These are phyloP conservation scores for Lacerta bilineata DNA, from an alignment of 2,797 vertebrate genomes.

Conservation along the genomic window DNA sequence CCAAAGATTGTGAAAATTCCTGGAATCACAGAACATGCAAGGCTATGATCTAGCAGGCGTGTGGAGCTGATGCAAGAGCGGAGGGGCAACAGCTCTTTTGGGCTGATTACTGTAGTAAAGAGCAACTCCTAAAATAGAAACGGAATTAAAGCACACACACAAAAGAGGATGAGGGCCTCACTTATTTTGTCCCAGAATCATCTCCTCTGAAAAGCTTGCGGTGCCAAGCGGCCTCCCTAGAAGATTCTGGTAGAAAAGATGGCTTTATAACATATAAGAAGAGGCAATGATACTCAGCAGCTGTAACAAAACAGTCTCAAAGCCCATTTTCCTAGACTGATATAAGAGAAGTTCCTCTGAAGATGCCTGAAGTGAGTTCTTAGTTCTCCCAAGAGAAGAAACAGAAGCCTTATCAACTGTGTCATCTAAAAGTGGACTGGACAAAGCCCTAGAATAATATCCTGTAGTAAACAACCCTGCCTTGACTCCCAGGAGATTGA, in stretches of 20 bases:
- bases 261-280: slow-evolving; percentile 18
- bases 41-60: background rate
- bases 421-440: slow-evolving; percentile 43
- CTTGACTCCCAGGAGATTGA: slow-evolving; percentile 29
- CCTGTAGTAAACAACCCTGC: slow-evolving; percentile 40
- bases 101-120: slow-evolving; percentile 2
- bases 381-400: slow-evolving; percentile 37
- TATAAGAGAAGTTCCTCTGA: slow-evolving; percentile 32
- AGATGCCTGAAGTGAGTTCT: slow-evolving; percentile 23
- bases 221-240: background rate
- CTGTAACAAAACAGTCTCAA: slow-evolving; percentile 25
- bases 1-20: background rate
- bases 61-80: slow-evolving; percentile 7
- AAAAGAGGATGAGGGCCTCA: background rate
- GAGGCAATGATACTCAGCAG: slow-evolving; percentile 10
- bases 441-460: slow-evolving; percentile 52
- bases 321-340: slow-evolving; percentile 12
- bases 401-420: slow-evolving; percentile 35
- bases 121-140: slow-evolving; percentile 30
- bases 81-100: background rate
- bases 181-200: slow-evolving; percentile 9
- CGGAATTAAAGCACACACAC: background rate
- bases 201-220: background rate
- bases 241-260: slow-evolving; percentile 20
- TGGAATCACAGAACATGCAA: slow-evolving; percentile 9